Percentiles rank a stretch among this genome's conserved stretches.
phyloP scores from a whole-genome alignment of 1,140 invertebrate genomes.

The Cherax destructor region DNA sequence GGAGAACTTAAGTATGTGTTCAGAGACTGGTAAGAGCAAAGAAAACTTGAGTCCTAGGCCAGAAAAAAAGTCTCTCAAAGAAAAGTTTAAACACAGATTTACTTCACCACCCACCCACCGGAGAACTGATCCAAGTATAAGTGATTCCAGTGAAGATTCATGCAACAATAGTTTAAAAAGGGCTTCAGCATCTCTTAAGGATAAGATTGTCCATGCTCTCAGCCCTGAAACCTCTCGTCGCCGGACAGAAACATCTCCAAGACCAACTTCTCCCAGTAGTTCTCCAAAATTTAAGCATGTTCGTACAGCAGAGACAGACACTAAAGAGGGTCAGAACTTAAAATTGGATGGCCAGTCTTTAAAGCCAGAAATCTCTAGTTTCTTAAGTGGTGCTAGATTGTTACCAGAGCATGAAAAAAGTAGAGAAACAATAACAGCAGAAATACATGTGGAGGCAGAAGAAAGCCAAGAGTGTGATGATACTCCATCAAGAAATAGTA shows the following conservation, averaged over 20 bases:
- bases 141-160: slow-evolving; percentile 60
- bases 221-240: slow-evolving; percentile 67
- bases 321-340: slow-evolving; percentile 4
- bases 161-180: slow-evolving; percentile 62
- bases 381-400: slow-evolving; percentile 15
- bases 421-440: slow-evolving; percentile 53
- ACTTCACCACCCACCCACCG: slow-evolving; percentile 68
- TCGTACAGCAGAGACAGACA: slow-evolving; percentile 26
- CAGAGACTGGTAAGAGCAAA: slow-evolving; percentile 64
- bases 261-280: slow-evolving; percentile 35
- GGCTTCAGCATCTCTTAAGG: slow-evolving; percentile 55
- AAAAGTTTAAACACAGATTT: slow-evolving; percentile 71
- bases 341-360: slow-evolving; percentile 22
- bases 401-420: slow-evolving; percentile 29
- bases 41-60: slow-evolving; percentile 68
- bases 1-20: slow-evolving; percentile 71
- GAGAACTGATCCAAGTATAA: slow-evolving; percentile 52
- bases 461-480: slow-evolving; percentile 53
- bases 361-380: slow-evolving; percentile 26
- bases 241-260: slow-evolving; percentile 42
- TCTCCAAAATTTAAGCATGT: slow-evolving; percentile 54
- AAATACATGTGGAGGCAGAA: slow-evolving; percentile 51
- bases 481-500: slow-evolving; percentile 56
- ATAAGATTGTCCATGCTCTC: slow-evolving; percentile 69
- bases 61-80: slow-evolving; percentile 70